phyloP scores from a whole-genome alignment of 2,797 vertebrate species.

The Apogon talboti region DNA sequence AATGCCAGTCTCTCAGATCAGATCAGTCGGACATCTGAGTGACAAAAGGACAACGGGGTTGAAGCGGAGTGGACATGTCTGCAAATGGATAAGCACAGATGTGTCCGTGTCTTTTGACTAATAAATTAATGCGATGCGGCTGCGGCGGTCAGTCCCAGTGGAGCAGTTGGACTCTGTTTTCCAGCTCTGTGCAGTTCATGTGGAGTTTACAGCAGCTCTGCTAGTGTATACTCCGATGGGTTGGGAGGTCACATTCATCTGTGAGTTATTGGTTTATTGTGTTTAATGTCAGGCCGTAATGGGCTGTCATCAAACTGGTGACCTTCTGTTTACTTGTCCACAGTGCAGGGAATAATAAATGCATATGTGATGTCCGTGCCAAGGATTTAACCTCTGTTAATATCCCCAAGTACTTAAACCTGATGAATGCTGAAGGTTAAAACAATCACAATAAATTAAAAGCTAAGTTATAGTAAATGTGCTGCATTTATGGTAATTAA shows the following conservation, averaged over 20 bases:
- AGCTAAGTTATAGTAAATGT: constrained; percentile 2
- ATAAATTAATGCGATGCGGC: constrained; percentile 42
- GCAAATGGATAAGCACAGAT: constrained; percentile 41
- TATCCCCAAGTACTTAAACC: constrained; percentile 1
- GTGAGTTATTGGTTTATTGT: constrained; percentile 62
- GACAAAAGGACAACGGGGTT: constrained; percentile 55
- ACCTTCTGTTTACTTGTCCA: constrained; percentile 59
- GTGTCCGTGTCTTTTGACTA: constrained; percentile 38
- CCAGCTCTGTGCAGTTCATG: constrained; percentile 38
- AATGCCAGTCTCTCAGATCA: constrained; percentile 45
- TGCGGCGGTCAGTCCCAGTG: constrained; percentile 37
- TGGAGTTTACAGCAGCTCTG: constrained; percentile 55
- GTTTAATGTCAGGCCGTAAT: constrained; percentile 65
- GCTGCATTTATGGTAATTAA: constrained; percentile 8
- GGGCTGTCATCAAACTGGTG: constrained; percentile 53
- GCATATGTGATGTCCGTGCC: constrained; percentile 22
- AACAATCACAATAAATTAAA: constrained; percentile 28
- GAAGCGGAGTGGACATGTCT: constrained; percentile 3
- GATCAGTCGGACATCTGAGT: constrained; percentile 52
- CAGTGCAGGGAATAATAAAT: constrained; percentile 51
- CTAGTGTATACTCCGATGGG: constrained; percentile 35
- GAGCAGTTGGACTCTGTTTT: constrained; percentile 50
- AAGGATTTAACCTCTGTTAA: constrained; percentile 51
- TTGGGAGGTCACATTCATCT: constrained; percentile 62
- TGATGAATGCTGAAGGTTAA: constrained; percentile 57